Conservation (phyloP, 1,140 invertebrate species). For the Drosophila kepulauana region DNA sequence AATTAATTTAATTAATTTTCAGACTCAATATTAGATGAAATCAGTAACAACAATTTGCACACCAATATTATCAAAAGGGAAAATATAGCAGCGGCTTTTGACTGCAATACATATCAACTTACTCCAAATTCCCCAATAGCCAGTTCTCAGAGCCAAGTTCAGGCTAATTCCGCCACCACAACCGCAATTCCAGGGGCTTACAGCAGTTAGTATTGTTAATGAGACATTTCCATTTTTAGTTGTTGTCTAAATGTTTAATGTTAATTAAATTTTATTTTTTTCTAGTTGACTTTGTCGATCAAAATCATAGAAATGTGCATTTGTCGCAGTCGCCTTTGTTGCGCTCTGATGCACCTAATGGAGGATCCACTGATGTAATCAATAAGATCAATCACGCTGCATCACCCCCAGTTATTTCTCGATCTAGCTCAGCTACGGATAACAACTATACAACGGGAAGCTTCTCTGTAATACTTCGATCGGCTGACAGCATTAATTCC, state of each 20-base stretch:
- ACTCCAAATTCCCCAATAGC: slow-evolving; percentile 85
- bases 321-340: slow-evolving; percentile 66
- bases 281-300: slow-evolving; percentile 82
- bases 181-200: slow-evolving; percentile 86
- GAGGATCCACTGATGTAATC: slow-evolving; percentile 24
- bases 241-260: neutral
- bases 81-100: slow-evolving; percentile 91
- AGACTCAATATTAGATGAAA: slow-evolving; percentile 97
- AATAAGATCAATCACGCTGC: slow-evolving; percentile 67
- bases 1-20: slow-evolving; percentile 1
- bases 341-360: slow-evolving; percentile 47
- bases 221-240: neutral
- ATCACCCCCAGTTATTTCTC: slow-evolving; percentile 53
- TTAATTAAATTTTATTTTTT: neutral
- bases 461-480: slow-evolving; percentile 73
- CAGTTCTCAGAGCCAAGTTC: slow-evolving; percentile 79
- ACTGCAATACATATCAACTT: slow-evolving; percentile 96
- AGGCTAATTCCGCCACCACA: slow-evolving; percentile 42
- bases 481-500: slow-evolving; percentile 47
- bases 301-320: slow-evolving; percentile 66
- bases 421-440: slow-evolving; percentile 41
- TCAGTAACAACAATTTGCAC: slow-evolving; percentile 89
- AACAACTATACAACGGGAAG: slow-evolving; percentile 50
- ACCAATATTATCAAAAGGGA: slow-evolving; percentile 95
- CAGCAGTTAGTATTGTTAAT: slow-evolving; percentile 87